phyloP scores from a whole-genome alignment of 2,113 vertebrate species.

The Sardina pilchardus region DNA sequence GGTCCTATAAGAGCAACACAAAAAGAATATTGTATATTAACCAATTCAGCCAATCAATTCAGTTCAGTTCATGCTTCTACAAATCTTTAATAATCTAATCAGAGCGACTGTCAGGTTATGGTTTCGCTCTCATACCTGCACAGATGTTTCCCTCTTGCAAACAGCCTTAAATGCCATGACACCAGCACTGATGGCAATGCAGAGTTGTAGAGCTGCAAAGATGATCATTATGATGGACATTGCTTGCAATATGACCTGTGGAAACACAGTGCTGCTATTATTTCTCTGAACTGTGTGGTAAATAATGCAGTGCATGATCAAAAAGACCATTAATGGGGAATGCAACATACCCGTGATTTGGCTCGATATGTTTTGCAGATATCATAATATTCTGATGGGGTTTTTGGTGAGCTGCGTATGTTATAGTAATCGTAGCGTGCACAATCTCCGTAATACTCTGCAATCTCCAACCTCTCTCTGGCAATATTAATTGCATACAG shows the following conservation, averaged over 20 bases:
- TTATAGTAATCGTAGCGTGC: fast-evolving
- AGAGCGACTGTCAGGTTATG: background rate
- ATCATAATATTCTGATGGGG: background rate
- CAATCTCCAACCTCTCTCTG: too few relatives aligned
- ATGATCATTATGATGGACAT: constrained; percentile 53
- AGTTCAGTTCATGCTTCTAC: background rate
- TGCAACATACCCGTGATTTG: background rate
- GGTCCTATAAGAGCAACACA: constrained; percentile 37
- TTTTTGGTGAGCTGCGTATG: background rate
- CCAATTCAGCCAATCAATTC: background rate
- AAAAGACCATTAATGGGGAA: background rate
- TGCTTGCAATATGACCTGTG: constrained; percentile 36
- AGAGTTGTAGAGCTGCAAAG: constrained; percentile 57
- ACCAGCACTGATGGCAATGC: constrained; percentile 52
- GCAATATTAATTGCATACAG: constrained; percentile 44
- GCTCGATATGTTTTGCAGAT: background rate
- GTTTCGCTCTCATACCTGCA: constrained; percentile 10
- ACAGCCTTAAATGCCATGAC: constrained; percentile 60
- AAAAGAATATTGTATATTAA: constrained; percentile 15
- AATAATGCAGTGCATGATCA: background rate
- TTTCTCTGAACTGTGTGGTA: background rate
- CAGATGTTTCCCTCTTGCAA: constrained; percentile 22
- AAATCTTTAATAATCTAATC: background rate
- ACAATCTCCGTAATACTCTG: too few relatives aligned
- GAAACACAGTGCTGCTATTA: background rate